These are phyloP conservation scores for Yponomeuta cagnagella DNA, from an alignment of 2,888 invertebrate species.

Conservation along the genomic window DNA sequence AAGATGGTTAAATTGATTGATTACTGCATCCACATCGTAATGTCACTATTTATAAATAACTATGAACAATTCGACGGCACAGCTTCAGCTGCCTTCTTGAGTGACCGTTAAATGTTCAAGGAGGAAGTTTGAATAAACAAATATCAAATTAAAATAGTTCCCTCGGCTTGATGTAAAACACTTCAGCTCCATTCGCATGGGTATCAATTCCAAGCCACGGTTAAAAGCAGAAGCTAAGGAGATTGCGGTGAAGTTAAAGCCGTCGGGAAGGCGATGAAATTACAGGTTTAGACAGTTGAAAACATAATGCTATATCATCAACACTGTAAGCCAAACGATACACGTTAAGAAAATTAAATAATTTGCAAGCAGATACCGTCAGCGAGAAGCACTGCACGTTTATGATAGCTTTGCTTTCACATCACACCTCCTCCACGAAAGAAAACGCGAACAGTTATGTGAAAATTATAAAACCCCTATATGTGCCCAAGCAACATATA, in stretches of 20 bases:
- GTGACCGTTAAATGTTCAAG: slow-evolving; percentile 42
- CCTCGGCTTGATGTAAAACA: slow-evolving; percentile 30
- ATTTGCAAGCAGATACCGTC: not conserved
- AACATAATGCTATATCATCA: slow-evolving; percentile 11
- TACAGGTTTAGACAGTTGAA: slow-evolving; percentile 28
- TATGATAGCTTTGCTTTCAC: not conserved
- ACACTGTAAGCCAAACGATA: not conserved
- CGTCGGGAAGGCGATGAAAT: slow-evolving; percentile 32
- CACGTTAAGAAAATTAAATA: not conserved
- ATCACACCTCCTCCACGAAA: not conserved
- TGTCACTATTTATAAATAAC: slow-evolving; percentile 50
- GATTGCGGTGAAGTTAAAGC: slow-evolving; percentile 30
- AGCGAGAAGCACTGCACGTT: not conserved
- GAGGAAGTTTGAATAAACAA: slow-evolving; percentile 39
- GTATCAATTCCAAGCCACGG: slow-evolving; percentile 31
- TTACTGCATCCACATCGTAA: slow-evolving; percentile 28
- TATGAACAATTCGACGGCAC: slow-evolving; percentile 32
- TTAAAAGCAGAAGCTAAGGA: slow-evolving; percentile 33
- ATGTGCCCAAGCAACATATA: not conserved
- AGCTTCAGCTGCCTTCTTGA: slow-evolving; percentile 33
- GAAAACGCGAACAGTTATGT: not conserved
- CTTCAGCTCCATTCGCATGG: slow-evolving; percentile 40
- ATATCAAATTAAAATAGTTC: slow-evolving; percentile 50
- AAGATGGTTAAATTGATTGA: slow-evolving; percentile 18
- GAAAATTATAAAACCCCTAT: not conserved